Conservation (phyloP, 1,140 invertebrate genomes). For the Papilio aristodemus region DNA sequence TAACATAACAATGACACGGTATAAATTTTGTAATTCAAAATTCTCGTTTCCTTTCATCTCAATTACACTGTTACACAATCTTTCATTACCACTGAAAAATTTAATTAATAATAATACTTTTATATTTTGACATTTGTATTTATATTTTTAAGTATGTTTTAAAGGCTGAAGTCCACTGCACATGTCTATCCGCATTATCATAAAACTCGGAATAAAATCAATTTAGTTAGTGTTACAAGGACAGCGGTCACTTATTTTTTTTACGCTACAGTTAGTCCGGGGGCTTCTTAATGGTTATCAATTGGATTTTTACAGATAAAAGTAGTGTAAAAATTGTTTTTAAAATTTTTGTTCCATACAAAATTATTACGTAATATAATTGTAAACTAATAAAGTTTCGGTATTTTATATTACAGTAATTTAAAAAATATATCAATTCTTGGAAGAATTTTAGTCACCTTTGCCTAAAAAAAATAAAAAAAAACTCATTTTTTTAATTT, state of each 20-base stretch:
- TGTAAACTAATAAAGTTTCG: neutral
- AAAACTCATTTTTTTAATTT: too few species aligned
- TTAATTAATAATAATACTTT: neutral
- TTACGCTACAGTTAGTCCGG: neutral
- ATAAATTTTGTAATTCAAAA: neutral
- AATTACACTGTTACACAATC: neutral
- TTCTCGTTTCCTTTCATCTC: neutral
- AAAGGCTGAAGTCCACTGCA: neutral
- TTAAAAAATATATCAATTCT: neutral
- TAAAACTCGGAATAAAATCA: slow-evolving; percentile 31
- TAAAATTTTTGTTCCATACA: neutral
- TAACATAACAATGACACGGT: neutral
- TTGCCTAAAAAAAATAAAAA: neutral
- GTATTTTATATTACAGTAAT: neutral
- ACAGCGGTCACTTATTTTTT: slow-evolving; percentile 20
- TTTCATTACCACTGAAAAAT: neutral
- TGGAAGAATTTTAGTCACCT: neutral
- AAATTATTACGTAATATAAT: neutral
- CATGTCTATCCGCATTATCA: slow-evolving; percentile 1
- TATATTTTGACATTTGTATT: neutral
- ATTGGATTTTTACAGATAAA: neutral
- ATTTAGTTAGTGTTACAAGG: slow-evolving; percentile 28
- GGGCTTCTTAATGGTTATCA: neutral
- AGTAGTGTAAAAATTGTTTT: neutral
- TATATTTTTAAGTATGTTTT: neutral